Conservation (phyloP, 2,888 invertebrate genomes). For the Leuctra nigra region DNA sequence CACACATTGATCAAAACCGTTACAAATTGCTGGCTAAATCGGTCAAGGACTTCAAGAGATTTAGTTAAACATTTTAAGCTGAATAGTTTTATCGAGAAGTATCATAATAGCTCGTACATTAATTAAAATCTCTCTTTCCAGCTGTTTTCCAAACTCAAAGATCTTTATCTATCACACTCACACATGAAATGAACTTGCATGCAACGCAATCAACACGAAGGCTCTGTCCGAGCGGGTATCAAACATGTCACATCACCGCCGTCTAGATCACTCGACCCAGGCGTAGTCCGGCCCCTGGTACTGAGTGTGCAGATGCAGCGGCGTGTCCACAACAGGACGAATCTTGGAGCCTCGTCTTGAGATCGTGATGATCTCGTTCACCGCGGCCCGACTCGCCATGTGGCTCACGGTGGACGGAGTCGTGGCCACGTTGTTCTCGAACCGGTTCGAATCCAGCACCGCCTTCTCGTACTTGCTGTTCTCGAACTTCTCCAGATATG, state of each 20-base stretch:
- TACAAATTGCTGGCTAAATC: no score
- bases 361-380: not conserved
- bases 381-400: not conserved
- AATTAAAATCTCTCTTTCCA: no score
- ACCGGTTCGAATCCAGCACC: not conserved
- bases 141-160: no score
- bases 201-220: no score
- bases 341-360: not conserved
- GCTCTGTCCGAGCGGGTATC: no score
- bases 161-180: no score
- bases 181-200: no score
- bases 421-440: not conserved
- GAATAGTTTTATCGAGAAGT: no score
- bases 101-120: no score
- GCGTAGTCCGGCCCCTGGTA: conserved; percentile 5
- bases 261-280: conserved; percentile 7
- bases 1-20: no score
- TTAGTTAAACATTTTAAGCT: no score
- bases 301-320: not conserved
- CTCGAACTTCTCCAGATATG: conserved; percentile 3
- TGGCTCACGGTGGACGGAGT: not conserved
- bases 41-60: no score
- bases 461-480: conserved; percentile 11
- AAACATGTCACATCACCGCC: not conserved
- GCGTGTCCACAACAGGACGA: not conserved